phyloP scores from a whole-genome alignment of 2,797 vertebrate genomes.

The Chaetophractus vellerosus region DNA sequence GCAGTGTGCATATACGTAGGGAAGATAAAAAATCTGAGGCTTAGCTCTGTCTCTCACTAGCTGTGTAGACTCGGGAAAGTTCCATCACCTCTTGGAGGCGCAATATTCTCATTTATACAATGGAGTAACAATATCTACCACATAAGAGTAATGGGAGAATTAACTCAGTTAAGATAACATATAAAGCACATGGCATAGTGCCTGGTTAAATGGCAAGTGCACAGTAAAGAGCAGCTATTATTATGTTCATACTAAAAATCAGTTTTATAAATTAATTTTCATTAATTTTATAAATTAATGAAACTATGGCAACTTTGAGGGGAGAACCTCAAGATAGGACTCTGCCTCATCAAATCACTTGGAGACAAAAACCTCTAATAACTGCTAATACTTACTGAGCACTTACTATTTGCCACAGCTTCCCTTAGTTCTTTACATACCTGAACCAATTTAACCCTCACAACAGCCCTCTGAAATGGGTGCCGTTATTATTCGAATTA shows the following conservation, averaged over 20 bases:
- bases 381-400: neutral
- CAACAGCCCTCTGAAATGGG: neutral
- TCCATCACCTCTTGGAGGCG: neutral
- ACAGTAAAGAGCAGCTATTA: conserved; percentile 14
- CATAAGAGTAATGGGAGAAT: conserved; percentile 35
- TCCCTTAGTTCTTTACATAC: neutral
- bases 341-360: neutral
- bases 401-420: neutral
- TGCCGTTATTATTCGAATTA: neutral
- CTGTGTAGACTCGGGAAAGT: neutral
- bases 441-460: neutral
- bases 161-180: conserved; percentile 42
- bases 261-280: conserved; percentile 17
- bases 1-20: neutral
- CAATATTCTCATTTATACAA: conserved; percentile 54
- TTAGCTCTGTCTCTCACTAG: neutral
- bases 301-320: neutral
- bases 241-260: conserved; percentile 40
- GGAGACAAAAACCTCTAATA: neutral
- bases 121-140: neutral
- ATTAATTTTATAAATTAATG: conserved; percentile 4
- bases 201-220: conserved; percentile 8
- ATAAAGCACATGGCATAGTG: neutral
- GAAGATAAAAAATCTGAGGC: neutral
- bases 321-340: neutral